These are phyloP conservation scores for Lepidurus packardi DNA, from an alignment of 1,140 invertebrate species.

Conservation along the genomic window DNA sequence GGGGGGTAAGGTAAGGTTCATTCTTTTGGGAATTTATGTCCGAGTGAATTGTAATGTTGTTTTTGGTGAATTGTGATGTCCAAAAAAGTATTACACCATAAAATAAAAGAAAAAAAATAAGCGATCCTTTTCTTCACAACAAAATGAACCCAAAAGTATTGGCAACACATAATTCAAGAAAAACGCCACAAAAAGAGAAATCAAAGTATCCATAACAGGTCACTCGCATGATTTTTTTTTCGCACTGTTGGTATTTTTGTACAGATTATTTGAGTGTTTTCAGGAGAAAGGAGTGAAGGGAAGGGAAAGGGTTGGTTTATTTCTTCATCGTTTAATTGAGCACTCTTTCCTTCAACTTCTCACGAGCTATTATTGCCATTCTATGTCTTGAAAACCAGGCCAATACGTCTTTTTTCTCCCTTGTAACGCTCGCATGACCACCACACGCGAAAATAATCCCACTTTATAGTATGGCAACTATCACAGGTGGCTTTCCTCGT, in stretches of 20 bases:
- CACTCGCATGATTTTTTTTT: too few species aligned
- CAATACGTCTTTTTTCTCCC: neutral
- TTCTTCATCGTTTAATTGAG: neutral
- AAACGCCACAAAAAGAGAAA: too few species aligned
- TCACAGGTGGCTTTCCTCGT: conserved; percentile 20
- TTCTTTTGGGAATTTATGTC: too few species aligned
- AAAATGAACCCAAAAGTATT: too few species aligned
- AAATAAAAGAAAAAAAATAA: too few species aligned
- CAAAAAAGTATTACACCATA: too few species aligned
- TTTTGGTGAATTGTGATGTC: too few species aligned
- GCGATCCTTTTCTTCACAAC: too few species aligned
- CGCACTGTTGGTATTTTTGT: neutral
- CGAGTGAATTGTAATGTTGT: too few species aligned
- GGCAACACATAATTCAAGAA: too few species aligned
- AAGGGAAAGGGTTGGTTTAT: neutral
- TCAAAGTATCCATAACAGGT: too few species aligned
- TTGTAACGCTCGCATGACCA: neutral
- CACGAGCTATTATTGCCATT: conserved; percentile 18
- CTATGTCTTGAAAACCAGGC: neutral
- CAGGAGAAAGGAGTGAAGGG: neutral
- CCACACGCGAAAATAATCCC: conserved; percentile 13
- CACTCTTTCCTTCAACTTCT: neutral
- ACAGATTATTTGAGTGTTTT: neutral
- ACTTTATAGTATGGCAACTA: conserved; percentile 19
- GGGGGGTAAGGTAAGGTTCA: too few species aligned